Evolutionary conservation across 2,797 vertebrate species (phyloP).

Genomic region (Pseudomugil tenellus): DNA sequence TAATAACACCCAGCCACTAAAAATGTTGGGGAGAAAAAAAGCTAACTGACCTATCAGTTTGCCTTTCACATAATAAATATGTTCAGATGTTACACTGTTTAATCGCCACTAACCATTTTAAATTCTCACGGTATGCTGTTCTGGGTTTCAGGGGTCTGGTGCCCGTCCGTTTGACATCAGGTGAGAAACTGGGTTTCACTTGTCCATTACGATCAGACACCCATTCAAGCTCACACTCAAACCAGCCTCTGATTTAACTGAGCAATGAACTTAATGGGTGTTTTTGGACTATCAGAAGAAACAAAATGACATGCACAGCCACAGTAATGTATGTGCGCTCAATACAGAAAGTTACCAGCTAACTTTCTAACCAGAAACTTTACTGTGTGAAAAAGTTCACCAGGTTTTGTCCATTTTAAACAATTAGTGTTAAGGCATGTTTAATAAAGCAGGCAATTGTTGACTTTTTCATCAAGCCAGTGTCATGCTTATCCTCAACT

Average conservation of each 20-base stretch:
- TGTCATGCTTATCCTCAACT: neutral
- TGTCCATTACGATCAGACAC: neutral
- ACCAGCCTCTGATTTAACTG: neutral
- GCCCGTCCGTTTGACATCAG: neutral
- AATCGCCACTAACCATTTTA: neutral
- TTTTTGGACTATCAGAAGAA: neutral
- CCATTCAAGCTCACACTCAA: neutral
- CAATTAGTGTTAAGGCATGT: neutral
- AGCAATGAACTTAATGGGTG: neutral
- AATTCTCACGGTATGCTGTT: neutral
- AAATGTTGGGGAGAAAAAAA: conserved; percentile 9
- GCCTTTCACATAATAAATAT: conserved; percentile 14
- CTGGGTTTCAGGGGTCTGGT: neutral
- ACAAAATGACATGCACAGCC: neutral
- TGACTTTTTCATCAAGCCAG: neutral
- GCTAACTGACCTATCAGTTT: conserved; percentile 1
- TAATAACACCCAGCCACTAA: neutral
- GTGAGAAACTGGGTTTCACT: neutral
- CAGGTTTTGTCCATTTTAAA: neutral
- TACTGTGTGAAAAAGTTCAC: neutral
- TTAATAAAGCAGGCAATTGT: neutral
- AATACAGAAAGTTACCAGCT: neutral
- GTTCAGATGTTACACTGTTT: neutral
- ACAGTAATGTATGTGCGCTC: neutral
- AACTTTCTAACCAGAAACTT: neutral